A percentile compares a stretch with the other conserved stretches of the same genome.
Conservation (phyloP, 2,113 vertebrate species). For the Polypterus bichir region DNA sequence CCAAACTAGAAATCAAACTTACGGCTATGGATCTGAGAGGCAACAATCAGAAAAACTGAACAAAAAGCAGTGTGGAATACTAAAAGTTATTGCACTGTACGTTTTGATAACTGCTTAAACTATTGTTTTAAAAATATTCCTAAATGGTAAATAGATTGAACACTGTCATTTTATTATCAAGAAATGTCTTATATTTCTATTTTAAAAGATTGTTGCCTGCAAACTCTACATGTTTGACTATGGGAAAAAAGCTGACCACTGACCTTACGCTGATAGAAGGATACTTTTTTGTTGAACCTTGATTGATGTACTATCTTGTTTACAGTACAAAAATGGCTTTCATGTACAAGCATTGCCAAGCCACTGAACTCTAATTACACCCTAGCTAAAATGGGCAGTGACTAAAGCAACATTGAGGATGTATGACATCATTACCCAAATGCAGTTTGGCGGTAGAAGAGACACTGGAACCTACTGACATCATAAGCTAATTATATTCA, state of each 20-base stretch:
- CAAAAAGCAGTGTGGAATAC: too few relatives aligned
- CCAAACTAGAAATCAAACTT: too few relatives aligned
- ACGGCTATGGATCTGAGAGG: too few relatives aligned
- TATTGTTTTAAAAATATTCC: too few relatives aligned
- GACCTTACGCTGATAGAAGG: background rate
- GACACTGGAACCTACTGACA: constrained; percentile 35
- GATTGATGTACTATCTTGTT: constrained; percentile 16
- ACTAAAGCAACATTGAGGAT: constrained; percentile 35
- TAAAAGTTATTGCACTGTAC: too few relatives aligned
- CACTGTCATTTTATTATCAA: too few relatives aligned
- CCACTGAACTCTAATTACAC: constrained; percentile 28
- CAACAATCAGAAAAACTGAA: too few relatives aligned
- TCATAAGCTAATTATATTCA: constrained; percentile 51
- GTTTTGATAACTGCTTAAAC: too few relatives aligned
- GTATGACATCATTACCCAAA: constrained; percentile 58
- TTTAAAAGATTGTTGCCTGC: too few relatives aligned
- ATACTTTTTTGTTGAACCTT: constrained; percentile 5
- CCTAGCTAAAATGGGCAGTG: constrained; percentile 29
- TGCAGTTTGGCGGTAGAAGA: constrained; percentile 42
- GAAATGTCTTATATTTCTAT: too few relatives aligned
- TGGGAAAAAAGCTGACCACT: background rate
- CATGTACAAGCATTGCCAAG: constrained; percentile 37
- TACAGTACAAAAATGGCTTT: constrained; percentile 35
- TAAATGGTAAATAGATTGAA: too few relatives aligned
- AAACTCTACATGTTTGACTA: too few relatives aligned